Evolutionary conservation across 2,113 vertebrate genomes (phyloP).

Genomic region (Kobus ellipsiprymnus): DNA sequence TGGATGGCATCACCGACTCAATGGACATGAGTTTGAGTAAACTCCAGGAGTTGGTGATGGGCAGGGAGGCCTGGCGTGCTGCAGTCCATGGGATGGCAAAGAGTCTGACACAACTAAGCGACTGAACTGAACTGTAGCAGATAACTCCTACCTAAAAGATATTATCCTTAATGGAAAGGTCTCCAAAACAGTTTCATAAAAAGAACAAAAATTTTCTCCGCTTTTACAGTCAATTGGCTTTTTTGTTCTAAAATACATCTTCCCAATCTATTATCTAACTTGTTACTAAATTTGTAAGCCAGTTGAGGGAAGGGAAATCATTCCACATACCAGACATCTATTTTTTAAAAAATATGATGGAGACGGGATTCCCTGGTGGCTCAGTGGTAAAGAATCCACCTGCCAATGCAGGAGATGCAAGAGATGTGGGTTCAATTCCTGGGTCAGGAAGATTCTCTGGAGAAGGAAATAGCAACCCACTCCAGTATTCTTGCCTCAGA

Average conservation of each 20-base stretch:
- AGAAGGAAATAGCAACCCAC: not conserved
- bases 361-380: not conserved
- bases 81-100: not conserved
- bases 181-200: not conserved
- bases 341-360: not conserved
- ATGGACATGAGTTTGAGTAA: too few relatives aligned
- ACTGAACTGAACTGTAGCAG: not conserved
- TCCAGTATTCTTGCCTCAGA: not conserved
- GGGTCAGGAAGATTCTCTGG: not conserved
- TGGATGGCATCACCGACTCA: too few relatives aligned
- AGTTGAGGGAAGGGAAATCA: not conserved
- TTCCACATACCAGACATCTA: not conserved
- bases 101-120: fast-evolving
- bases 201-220: not conserved
- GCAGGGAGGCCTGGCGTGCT: not conserved
- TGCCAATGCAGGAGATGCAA: not conserved
- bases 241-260: not conserved
- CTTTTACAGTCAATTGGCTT: not conserved
- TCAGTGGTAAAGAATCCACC: not conserved
- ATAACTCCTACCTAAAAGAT: not conserved
- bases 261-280: not conserved
- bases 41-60: too few relatives aligned
- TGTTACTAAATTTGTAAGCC: not conserved
- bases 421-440: not conserved
- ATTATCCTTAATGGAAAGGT: not conserved